These are phyloP conservation scores for Dendronephthya gigantea DNA, from an alignment of 64 coral and sea anemone species.

Conservation along the genomic window DNA sequence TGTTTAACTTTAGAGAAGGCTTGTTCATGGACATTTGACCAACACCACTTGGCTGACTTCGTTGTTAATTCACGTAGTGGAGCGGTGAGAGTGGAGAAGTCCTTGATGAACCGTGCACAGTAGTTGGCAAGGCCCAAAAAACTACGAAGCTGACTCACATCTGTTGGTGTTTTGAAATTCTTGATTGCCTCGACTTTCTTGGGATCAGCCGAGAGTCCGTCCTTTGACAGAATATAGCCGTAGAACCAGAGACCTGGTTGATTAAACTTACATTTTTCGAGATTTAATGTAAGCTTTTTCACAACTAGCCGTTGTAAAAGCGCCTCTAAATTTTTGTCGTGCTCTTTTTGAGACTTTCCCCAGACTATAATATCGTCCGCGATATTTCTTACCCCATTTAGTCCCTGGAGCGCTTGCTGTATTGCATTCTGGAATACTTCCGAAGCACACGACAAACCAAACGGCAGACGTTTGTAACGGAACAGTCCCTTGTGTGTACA, in stretches of 20 bases:
- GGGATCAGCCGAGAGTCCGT: background rate
- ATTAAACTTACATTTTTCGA: background rate
- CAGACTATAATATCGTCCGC: background rate
- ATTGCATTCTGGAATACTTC: conserved; percentile 7
- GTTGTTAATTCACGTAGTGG: background rate
- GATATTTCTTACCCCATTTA: background rate
- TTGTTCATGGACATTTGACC: background rate
- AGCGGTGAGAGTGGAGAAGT: background rate
- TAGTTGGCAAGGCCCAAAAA: background rate
- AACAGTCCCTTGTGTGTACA: background rate
- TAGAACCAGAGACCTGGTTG: background rate
- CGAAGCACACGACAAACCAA: conserved; percentile 1
- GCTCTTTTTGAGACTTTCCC: background rate
- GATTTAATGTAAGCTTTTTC: too few species aligned
- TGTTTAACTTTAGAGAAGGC: background rate
- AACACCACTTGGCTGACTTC: background rate
- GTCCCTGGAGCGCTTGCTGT: background rate
- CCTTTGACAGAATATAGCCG: background rate
- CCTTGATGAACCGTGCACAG: background rate
- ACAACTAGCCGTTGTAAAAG: background rate
- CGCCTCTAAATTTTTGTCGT: background rate
- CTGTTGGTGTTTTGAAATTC: background rate
- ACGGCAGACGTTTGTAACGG: background rate
- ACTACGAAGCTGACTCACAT: background rate
- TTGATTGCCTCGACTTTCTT: background rate